Percentiles rank a stretch among this genome's conserved stretches.
Evolutionary conservation across 1,140 invertebrate species (phyloP).

Genomic region (Nilaparvata lugens): DNA sequence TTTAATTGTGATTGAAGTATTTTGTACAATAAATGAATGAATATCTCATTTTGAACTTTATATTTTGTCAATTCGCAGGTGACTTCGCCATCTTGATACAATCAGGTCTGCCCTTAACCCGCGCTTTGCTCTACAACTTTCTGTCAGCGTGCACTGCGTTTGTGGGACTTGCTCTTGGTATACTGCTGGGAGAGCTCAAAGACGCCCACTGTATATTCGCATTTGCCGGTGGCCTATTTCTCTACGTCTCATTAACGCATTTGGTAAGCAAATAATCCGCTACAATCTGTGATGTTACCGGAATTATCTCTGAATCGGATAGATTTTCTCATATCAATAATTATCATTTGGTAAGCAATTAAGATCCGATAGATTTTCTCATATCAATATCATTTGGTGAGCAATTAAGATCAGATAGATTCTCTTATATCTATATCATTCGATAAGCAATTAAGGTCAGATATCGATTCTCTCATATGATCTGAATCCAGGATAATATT

Average conservation of each 20-base stretch:
- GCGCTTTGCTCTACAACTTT: slow-evolving; percentile 62
- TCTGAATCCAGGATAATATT: too few relatives aligned
- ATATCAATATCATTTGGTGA: neutral
- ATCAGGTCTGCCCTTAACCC: slow-evolving; percentile 59
- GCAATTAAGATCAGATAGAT: neutral
- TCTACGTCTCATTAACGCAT: slow-evolving; percentile 72
- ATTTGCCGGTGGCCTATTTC: slow-evolving; percentile 67
- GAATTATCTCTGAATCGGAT: neutral
- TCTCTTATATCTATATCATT: too few relatives aligned
- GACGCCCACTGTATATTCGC: slow-evolving; percentile 66
- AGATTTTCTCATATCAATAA: neutral
- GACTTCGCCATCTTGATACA: slow-evolving; percentile 71
- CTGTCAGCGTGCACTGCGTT: slow-evolving; percentile 66
- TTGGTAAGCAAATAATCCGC: slow-evolving; percentile 42
- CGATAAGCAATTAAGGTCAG: too few relatives aligned
- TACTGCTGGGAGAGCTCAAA: slow-evolving; percentile 58
- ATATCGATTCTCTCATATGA: too few relatives aligned
- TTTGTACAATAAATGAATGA: too few relatives aligned
- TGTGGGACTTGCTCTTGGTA: slow-evolving; percentile 61
- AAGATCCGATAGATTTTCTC: neutral
- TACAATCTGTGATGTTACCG: neutral
- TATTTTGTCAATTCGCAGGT: slow-evolving; percentile 37
- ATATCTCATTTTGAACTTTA: neutral
- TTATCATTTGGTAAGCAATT: neutral
- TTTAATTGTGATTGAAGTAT: too few relatives aligned